A percentile compares a stretch with the other conserved stretches of the same genome.
Conservation (phyloP, 2,113 vertebrate species). For the Atlantisia rogersi region DNA sequence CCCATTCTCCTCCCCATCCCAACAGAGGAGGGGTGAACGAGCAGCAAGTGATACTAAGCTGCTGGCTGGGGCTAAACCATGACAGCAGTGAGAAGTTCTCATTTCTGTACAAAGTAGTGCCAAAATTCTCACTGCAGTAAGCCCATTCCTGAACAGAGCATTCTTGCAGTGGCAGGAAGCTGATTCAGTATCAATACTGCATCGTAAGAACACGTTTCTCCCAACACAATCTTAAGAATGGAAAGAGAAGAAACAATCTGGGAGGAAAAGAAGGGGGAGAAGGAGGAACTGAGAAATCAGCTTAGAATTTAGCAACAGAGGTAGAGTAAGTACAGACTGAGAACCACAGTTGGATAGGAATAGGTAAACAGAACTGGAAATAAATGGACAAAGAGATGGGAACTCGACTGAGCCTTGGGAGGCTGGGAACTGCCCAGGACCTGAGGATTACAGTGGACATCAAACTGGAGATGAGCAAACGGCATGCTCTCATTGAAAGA, state of each 20-base stretch:
- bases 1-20: too few species aligned
- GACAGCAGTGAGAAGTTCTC: neutral
- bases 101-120: neutral
- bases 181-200: neutral
- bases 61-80: too few species aligned
- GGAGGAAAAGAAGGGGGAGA: neutral
- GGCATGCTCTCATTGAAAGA: neutral
- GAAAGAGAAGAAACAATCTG: neutral
- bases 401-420: neutral
- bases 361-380: neutral
- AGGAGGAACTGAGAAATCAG: neutral
- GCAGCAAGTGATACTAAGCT: too few species aligned
- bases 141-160: neutral
- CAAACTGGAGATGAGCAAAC: neutral
- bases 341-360: neutral
- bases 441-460: neutral
- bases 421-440: neutral
- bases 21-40: too few species aligned
- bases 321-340: neutral
- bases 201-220: neutral
- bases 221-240: neutral
- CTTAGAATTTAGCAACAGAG: neutral
- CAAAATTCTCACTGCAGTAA: neutral
- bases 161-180: neutral
- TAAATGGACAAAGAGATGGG: neutral